Percentiles rank a stretch among this genome's conserved stretches.
phyloP scores from a whole-genome alignment of 2,797 vertebrate species.

The Balearica regulorum region DNA sequence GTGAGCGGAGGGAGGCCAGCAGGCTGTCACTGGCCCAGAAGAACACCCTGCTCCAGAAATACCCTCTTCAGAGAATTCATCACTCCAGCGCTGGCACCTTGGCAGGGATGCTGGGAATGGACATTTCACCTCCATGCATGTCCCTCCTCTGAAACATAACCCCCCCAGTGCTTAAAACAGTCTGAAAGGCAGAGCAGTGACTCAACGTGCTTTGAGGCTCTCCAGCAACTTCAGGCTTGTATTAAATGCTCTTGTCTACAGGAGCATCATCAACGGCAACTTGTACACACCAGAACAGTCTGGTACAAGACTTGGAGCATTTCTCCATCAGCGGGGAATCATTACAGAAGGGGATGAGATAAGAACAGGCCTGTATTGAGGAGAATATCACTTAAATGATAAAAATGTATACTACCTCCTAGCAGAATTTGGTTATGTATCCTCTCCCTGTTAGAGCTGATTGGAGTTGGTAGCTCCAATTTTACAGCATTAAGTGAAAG shows the following conservation, averaged over 20 bases:
- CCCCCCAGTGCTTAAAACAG: background rate
- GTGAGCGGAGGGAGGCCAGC: background rate
- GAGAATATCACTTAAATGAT: background rate
- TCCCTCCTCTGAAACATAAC: background rate
- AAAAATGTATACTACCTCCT: background rate
- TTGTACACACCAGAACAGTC: background rate
- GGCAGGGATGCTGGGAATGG: background rate
- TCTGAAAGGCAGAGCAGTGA: constrained; percentile 1
- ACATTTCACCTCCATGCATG: background rate
- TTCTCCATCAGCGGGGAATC: background rate
- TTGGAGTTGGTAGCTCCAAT: background rate
- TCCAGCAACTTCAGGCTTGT: background rate
- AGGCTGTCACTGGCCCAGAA: background rate
- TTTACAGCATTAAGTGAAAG: background rate
- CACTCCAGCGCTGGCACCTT: background rate
- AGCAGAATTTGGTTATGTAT: background rate
- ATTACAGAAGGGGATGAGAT: background rate
- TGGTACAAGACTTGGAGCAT: background rate
- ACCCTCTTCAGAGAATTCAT: background rate
- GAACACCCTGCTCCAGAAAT: background rate
- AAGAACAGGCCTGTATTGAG: background rate
- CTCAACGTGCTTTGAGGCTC: background rate
- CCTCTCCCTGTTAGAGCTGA: background rate
- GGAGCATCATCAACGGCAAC: background rate
- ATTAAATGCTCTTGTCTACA: constrained; percentile 15